Conservation (phyloP, 2,888 invertebrate species). For the Archaeoteleia sp. region DNA sequence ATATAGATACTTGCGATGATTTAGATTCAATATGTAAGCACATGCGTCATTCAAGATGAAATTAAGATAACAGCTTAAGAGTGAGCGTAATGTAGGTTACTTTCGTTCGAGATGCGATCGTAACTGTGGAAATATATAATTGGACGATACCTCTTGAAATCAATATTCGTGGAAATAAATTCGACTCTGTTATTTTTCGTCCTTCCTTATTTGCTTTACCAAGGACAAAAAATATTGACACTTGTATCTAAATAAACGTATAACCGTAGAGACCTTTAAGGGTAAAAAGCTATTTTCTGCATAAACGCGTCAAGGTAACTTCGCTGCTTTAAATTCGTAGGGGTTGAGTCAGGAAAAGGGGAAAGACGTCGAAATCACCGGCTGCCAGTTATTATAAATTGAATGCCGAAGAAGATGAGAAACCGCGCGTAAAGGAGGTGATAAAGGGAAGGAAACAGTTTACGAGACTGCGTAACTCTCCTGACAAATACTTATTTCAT, state of each 20-base stretch:
- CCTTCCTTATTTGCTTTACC: too few species aligned
- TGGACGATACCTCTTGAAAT: conserved; percentile 32
- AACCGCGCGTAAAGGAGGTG: conserved; percentile 56
- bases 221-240: conserved; percentile 12
- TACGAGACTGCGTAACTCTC: conserved; percentile 58
- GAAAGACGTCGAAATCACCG: conserved; percentile 58
- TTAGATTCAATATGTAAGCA: conserved; percentile 60
- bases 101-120: background rate
- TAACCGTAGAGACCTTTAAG: conserved; percentile 36
- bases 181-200: conserved; percentile 21
- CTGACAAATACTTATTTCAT: conserved; percentile 56
- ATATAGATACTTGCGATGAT: conserved; percentile 61
- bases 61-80: conserved; percentile 42
- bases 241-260: conserved; percentile 52
- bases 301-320: conserved; percentile 60
- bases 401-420: conserved; percentile 65
- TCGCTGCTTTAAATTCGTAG: conserved; percentile 51
- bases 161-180: conserved; percentile 33
- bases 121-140: conserved; percentile 10
- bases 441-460: conserved; percentile 59
- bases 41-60: conserved; percentile 50
- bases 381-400: conserved; percentile 65
- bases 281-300: conserved; percentile 67
- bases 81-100: background rate
- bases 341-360: conserved; percentile 22